Base-by-base conservation (phyloP, 2,888 invertebrate species). In the Steinernema scapterisci region DNA sequence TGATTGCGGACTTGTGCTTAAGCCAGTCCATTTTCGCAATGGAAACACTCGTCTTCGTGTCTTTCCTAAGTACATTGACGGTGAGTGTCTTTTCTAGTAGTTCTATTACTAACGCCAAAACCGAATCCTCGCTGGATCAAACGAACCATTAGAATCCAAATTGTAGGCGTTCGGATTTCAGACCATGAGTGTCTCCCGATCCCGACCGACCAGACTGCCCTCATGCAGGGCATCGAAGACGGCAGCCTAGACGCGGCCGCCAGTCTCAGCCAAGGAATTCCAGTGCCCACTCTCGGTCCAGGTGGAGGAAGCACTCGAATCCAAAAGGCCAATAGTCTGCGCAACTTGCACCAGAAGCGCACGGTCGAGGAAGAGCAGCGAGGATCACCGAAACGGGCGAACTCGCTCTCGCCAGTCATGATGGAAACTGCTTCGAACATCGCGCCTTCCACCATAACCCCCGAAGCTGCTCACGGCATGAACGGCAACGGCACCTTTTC, bases 51-150 rank as follows among this genome's bases (percentile, higher is more conserved):
- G 86, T 9, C 78, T 86, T 16, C 77, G 86, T 16, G 86, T 86
- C 19, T 86, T 87, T 75, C 86, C 86, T n/a, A 86, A 87, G 74
- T 83, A 81, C 77, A 81, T 86, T n/a, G 86, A 85, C 73, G 85
- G 85, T 85, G 38, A 38, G 38, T 38, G 38, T 9, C 9, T 38
- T 9, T 38, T 38, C 38, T 38, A 3, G 5, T 38, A 38, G 38
- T 3, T 38, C 38, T 7, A 73, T 76, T 54, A 21, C 71, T 3
- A 1, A n/a, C n/a, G n/a, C n/a, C n/a, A n/a, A n/a, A n/a, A n/a
- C n/a, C n/a, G n/a, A n/a, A n/a, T n/a, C n/a, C n/a, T n/a, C n/a
- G n/a, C n/a, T n/a, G n/a, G n/a, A n/a, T n/a, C n/a, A n/a, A n/a
- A n/a, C n/a, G n/a, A n/a, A n/a, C n/a, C n/a, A n/a, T n/a, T n/a